phyloP scores from a whole-genome alignment of 1,140 invertebrate species.

The Drosophila sp. region DNA sequence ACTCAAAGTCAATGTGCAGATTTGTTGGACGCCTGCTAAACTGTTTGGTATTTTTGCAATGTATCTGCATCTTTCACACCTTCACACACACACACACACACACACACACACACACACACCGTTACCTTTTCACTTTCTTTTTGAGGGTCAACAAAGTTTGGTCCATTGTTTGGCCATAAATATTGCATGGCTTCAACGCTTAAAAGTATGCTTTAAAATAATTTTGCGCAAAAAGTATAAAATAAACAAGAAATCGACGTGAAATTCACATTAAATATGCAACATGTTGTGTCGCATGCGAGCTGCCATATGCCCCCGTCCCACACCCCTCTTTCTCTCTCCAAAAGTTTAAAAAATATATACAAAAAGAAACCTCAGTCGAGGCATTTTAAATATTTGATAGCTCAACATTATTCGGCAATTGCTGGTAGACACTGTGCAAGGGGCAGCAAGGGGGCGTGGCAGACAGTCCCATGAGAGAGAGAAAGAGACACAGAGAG shows the following conservation, averaged over 20 bases:
- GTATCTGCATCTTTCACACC: slow-evolving; percentile 37
- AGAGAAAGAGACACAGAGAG: slow-evolving; percentile 18
- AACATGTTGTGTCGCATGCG: slow-evolving; percentile 77
- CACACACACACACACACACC: too few species aligned
- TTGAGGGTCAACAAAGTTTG: neutral
- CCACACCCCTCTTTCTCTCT: too few species aligned
- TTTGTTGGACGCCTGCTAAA: slow-evolving; percentile 47
- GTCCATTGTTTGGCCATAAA: slow-evolving; percentile 32
- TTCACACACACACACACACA: too few species aligned
- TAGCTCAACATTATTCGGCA: slow-evolving; percentile 68
- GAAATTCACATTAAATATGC: slow-evolving; percentile 75
- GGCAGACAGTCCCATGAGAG: neutral
- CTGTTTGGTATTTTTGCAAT: slow-evolving; percentile 48
- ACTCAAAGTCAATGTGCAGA: slow-evolving; percentile 42
- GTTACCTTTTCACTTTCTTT: neutral
- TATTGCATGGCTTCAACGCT: slow-evolving; percentile 37
- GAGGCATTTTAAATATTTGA: slow-evolving; percentile 76
- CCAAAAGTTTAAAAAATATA: slow-evolving; percentile 8
- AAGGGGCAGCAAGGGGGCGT: neutral
- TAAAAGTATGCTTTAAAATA: slow-evolving; percentile 73
- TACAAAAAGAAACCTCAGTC: slow-evolving; percentile 37
- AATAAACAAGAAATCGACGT: slow-evolving; percentile 46
- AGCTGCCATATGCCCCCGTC: neutral
- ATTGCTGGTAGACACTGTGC: slow-evolving; percentile 55
- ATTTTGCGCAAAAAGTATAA: slow-evolving; percentile 38